A percentile compares a stretch with the other conserved stretches of the same genome.
Evolutionary conservation across 37 sponge, comb jelly and placozoan genomes (phyloP).

Genomic region (Beroe ovata): DNA sequence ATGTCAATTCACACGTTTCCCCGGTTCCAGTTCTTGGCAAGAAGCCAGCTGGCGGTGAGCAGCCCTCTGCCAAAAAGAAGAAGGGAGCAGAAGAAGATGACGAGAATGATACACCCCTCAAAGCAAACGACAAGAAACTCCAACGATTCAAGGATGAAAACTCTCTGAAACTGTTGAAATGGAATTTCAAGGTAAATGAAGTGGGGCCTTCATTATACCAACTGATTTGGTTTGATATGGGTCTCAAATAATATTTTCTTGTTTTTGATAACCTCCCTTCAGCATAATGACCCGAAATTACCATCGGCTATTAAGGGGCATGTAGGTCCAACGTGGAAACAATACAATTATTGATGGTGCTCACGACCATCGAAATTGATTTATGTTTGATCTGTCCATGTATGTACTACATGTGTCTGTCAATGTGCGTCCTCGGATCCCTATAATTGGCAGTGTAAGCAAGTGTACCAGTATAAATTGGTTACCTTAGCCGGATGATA

Average conservation of each 20-base stretch:
- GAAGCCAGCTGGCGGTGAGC: constrained; percentile 18
- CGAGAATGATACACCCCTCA: constrained; percentile 23
- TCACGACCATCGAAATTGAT: too few relatives aligned
- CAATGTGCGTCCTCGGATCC: too few relatives aligned
- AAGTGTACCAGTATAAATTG: too few relatives aligned
- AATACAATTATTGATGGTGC: not conserved
- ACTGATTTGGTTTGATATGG: too few relatives aligned
- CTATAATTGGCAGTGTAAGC: too few relatives aligned
- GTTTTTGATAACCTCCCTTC: too few relatives aligned
- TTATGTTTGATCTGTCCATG: too few relatives aligned
- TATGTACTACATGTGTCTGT: too few relatives aligned
- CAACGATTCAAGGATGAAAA: constrained; percentile 63
- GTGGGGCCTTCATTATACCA: too few relatives aligned
- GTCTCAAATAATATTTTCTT: too few relatives aligned
- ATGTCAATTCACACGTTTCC: too few relatives aligned
- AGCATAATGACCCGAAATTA: constrained; percentile 8
- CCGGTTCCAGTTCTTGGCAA: constrained; percentile 26
- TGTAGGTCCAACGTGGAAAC: not conserved
- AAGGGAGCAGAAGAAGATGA: constrained; percentile 39
- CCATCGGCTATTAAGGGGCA: not conserved
- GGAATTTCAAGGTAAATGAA: constrained; percentile 62
- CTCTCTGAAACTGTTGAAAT: constrained; percentile 47
- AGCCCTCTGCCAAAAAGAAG: not conserved
- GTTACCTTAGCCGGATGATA: too few relatives aligned
- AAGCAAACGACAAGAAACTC: constrained; percentile 51